Base-by-base conservation (phyloP, 2,113 vertebrate species). In the Anguilla japonica region DNA sequence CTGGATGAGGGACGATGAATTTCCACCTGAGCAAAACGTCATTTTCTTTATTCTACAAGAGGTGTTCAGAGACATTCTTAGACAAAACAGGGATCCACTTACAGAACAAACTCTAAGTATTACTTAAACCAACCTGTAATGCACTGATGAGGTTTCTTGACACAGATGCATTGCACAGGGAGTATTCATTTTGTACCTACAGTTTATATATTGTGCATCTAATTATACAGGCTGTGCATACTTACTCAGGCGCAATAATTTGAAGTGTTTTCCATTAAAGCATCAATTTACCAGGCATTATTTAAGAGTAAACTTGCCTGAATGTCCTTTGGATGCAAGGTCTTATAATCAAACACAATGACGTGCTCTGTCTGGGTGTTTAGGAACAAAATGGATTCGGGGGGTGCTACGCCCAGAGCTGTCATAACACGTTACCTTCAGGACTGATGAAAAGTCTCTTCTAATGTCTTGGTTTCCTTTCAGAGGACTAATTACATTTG, bases 281-380 rank as follows among this genome's bases (percentile, higher is more conserved):
- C 67, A 75, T 34, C 22, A 75, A 14, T 34, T 26, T 67, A 67
- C 20, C 60, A 67, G 4, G 5, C 29, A 29, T 75, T 29, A 75
- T 9, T 34, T 26, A n/a, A 75, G 67, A 75, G 9, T 29, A 46
- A 84, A 50, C 4, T 46, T 79, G 63, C 50, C 78, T 84, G 71
- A 41, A 75, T 75, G 9, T 29, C 22, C 4, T 75, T 75, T 29
- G 8, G 9, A 9, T 0, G 43, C 63, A 78, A 71, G 26, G 43
- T 84, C 16, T 46, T 22, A 50, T 84, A 84, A 84, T 84, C 41
- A 75, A 63, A 78, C 83, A 84, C 43, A 50, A 41, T 84, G 67
- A 71, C 26, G 29, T 14, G 41, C 46, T 84, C 71, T 84, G 41
- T 84, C 75, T 75, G 83, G 15, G 67, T 75, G n/a, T 71, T 53